phyloP scores from a whole-genome alignment of 2,113 vertebrate species.

The Sceloporus tristichus region DNA sequence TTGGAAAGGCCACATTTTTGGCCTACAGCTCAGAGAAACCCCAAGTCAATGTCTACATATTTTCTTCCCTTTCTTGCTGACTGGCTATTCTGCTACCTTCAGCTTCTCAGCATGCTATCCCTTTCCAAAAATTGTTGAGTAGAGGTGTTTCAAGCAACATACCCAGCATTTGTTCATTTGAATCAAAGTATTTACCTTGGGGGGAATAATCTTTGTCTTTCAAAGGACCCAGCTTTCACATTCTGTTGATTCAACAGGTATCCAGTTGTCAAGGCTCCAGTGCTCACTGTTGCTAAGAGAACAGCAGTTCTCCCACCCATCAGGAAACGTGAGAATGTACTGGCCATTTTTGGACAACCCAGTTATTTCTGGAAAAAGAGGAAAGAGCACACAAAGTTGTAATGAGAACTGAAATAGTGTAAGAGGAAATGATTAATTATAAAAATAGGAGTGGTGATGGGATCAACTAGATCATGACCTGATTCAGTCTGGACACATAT shows the following conservation, averaged over 20 bases:
- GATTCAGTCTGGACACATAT: background rate
- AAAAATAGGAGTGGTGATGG: background rate
- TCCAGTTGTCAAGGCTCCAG: conserved; percentile 81
- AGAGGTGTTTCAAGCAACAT: fast-evolving
- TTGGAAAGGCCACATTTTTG: too few species aligned
- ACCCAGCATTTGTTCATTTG: background rate
- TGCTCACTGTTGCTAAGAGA: conserved; percentile 83
- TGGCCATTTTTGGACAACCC: conserved; percentile 79
- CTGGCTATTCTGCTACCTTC: background rate
- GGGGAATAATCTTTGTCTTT: conserved; percentile 84
- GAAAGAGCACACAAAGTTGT: background rate
- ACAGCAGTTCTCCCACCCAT: conserved; percentile 83
- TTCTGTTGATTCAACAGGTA: conserved; percentile 83
- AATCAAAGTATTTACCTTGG: conserved; percentile 79
- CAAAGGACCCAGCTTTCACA: conserved; percentile 76
- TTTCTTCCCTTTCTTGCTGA: background rate
- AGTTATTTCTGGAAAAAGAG: conserved; percentile 47
- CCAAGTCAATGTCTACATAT: too few species aligned
- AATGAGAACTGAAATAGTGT: background rate
- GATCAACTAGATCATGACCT: background rate
- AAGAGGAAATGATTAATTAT: background rate
- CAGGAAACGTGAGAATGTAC: conserved; percentile 86
- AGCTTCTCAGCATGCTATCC: background rate
- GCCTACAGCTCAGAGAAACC: too few species aligned
- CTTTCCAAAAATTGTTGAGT: background rate